phyloP scores from a whole-genome alignment of 2,888 invertebrate species.

The Hermaeophaga mercurialis region DNA sequence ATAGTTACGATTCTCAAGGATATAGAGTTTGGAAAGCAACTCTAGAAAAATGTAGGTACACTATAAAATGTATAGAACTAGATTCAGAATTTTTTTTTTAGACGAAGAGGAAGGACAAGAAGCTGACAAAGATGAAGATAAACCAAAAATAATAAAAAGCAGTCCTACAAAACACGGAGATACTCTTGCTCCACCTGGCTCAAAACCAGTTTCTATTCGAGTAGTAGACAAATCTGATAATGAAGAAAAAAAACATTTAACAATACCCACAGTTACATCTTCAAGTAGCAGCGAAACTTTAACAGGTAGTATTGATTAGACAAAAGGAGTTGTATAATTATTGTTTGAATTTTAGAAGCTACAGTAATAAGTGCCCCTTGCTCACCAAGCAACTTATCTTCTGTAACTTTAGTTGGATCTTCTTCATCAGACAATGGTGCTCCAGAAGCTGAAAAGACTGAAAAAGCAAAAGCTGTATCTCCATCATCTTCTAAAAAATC shows the following conservation, averaged over 20 bases:
- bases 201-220: conserved; percentile 58
- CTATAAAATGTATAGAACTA: too few species aligned
- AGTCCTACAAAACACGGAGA: conserved; percentile 45
- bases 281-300: conserved; percentile 80
- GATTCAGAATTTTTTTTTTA: too few species aligned
- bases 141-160: conserved; percentile 47
- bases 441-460: conserved; percentile 42
- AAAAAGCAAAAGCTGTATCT: conserved; percentile 38
- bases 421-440: conserved; percentile 58
- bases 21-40: conserved; percentile 67
- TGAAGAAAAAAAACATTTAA: conserved; percentile 62
- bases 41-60: conserved; percentile 67
- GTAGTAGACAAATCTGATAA: conserved; percentile 58
- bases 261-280: conserved; percentile 75
- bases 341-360: conserved; percentile 49
- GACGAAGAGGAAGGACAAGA: conserved; percentile 61
- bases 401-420: conserved; percentile 72
- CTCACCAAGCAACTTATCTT: conserved; percentile 76
- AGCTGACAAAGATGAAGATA: conserved; percentile 45
- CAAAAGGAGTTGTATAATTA: background rate
- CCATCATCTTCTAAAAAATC: conserved; percentile 22
- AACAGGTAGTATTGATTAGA: conserved; percentile 61
- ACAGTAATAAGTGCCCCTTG: conserved; percentile 65
- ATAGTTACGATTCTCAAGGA: conserved; percentile 61
- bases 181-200: conserved; percentile 44